A percentile compares a stretch with the other conserved stretches of the same genome.
Evolutionary conservation across 2,888 invertebrate genomes (phyloP).

Genomic region (Leptopilina syphax): DNA sequence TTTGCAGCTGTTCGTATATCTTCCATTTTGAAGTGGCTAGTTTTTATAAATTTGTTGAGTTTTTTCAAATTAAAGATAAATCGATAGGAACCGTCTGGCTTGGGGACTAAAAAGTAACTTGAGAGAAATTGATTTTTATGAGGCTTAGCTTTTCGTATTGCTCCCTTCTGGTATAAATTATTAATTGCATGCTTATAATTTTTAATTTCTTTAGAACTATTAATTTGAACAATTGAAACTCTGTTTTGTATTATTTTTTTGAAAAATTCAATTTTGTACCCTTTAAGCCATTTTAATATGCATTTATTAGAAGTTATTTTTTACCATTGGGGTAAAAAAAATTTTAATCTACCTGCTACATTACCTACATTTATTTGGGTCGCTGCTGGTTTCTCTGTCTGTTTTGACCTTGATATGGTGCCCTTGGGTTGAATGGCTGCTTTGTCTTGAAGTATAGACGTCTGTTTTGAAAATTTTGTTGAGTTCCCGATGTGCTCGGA

Average conservation of each 20-base stretch:
- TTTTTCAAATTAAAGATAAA: constrained; percentile 46
- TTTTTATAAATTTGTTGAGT: constrained; percentile 39
- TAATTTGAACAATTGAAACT: background rate
- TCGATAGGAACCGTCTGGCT: constrained; percentile 39
- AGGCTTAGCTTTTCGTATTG: constrained; percentile 42
- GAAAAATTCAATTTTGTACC: constrained; percentile 40
- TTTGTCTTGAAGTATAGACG: background rate
- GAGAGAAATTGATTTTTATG: constrained; percentile 45
- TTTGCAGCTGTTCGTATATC: constrained; percentile 41
- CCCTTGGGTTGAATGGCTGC: background rate
- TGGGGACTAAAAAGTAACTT: constrained; percentile 40
- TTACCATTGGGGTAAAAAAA: constrained; percentile 30
- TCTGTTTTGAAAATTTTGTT: background rate
- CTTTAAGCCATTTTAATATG: constrained; percentile 24
- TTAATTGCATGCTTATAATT: background rate
- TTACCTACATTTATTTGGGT: constrained; percentile 4
- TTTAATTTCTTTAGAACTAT: background rate
- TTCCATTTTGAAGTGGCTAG: constrained; percentile 46
- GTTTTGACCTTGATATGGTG: background rate
- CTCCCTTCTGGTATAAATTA: constrained; percentile 38
- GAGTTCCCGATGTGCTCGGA: constrained; percentile 16
- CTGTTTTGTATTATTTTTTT: background rate
- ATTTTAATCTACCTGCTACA: constrained; percentile 22
- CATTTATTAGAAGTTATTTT: constrained; percentile 41
- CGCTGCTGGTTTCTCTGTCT: background rate